Evolutionary conservation across 2,113 vertebrate genomes (phyloP), one percentile per base, ranked within the genome.

Genomic region (Pedetes capensis): DNA sequence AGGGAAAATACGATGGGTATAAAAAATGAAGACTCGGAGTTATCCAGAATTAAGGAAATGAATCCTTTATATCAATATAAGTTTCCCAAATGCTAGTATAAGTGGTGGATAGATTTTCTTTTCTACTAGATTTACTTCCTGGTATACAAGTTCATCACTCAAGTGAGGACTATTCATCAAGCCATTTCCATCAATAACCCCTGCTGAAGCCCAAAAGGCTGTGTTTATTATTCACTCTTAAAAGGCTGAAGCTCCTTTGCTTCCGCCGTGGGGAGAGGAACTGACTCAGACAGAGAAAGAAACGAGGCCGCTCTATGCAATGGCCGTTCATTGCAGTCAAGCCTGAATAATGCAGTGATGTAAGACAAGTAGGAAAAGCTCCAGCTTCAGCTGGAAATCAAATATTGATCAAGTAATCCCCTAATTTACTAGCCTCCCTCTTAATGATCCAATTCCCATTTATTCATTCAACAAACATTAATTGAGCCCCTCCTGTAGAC

Each of bases 91-190:
- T 95, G 96, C 97, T 97, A 98, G 95, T 95, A 92, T 97, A 97
- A 98, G 97, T 96, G 96, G 97, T 96, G 97, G 97, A 98, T 98
- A 98, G 97, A 98, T 99, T 98, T 98, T 98, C 66, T 98, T 98
- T 98, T 98, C 98, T 94, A 96, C 97, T 97, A 98, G 97, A 99
- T 99, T 99, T 99, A 98, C 98, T 98, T 98, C 98, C 98, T 98
- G 98, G 99, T 99, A 98, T 97, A 98, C 44, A 97, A 97, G 97
- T 99, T 99, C 98, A 99, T 99, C 98, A 98, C 97, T 98, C 97
- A 97, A 97, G 97, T 97, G 97, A 98, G 97, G 95, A 96, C 96
- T 97, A 97, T 99, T 98, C 93, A 97, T 99, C 98, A 98, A 34
- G n/a, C 83, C 89, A 80, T 97, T 97, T 98, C 71, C 96, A 96